These are phyloP conservation scores for Argyresthia albistria DNA, from an alignment of 2,888 invertebrate species.

Conservation along the genomic window DNA sequence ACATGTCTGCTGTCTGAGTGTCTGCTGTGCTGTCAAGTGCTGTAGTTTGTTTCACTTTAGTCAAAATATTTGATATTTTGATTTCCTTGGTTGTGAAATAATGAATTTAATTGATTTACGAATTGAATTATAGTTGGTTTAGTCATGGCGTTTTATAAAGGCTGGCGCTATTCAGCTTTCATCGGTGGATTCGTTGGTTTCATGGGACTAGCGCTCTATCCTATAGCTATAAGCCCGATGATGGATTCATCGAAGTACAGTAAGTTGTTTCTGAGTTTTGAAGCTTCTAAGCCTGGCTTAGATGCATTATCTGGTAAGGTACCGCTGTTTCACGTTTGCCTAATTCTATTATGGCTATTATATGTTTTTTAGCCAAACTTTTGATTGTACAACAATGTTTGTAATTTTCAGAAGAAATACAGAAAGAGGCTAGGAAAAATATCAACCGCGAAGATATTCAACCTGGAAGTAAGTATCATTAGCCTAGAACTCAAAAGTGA, in stretches of 20 bases:
- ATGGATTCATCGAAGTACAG: slow-evolving; percentile 75
- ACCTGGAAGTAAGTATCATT: slow-evolving; percentile 69
- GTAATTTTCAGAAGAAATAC: slow-evolving; percentile 54
- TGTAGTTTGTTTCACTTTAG: too few species aligned
- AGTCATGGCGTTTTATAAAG: slow-evolving; percentile 33
- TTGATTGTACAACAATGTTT: background rate
- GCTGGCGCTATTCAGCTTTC: slow-evolving; percentile 68
- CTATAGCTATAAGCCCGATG: slow-evolving; percentile 75
- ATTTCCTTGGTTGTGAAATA: background rate
- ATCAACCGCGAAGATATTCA: slow-evolving; percentile 73
- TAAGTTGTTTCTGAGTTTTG: slow-evolving; percentile 35
- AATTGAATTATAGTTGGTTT: background rate
- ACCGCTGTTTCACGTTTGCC: background rate
- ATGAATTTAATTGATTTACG: background rate
- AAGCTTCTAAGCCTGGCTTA: slow-evolving; percentile 2
- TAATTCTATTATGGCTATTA: background rate
- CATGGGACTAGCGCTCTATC: slow-evolving; percentile 69
- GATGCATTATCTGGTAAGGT: background rate
- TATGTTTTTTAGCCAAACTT: background rate
- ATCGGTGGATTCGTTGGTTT: slow-evolving; percentile 68
- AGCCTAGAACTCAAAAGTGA: too few species aligned
- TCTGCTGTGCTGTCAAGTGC: too few species aligned
- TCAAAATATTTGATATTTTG: background rate
- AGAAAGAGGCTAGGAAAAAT: slow-evolving; percentile 59
- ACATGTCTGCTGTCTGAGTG: too few species aligned